Conservation (phyloP, 2,113 vertebrate genomes). For the Sciurus niger region DNA sequence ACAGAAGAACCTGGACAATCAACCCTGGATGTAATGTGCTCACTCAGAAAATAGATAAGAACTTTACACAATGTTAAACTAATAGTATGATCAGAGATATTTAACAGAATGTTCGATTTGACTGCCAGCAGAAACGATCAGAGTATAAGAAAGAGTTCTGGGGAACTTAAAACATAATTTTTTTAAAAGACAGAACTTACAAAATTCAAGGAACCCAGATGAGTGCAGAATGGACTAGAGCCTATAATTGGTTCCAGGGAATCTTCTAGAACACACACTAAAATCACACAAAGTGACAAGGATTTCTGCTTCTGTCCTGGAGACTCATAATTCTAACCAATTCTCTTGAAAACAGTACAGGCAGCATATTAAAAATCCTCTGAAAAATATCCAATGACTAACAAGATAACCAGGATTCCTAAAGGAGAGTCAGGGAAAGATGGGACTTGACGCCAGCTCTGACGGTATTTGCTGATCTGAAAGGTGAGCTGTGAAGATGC, state of each 20-base stretch:
- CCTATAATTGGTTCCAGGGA: neutral
- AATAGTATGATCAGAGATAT: neutral
- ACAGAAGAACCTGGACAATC: neutral
- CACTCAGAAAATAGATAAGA: slow-evolving; percentile 34
- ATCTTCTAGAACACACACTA: neutral
- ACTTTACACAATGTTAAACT: neutral
- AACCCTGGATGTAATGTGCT: neutral
- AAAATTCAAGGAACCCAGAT: neutral
- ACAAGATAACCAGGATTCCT: neutral
- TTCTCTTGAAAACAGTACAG: neutral
- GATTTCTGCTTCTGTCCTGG: neutral
- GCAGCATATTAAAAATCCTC: neutral
- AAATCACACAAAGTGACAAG: neutral
- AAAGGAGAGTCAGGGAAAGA: neutral
- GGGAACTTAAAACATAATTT: neutral
- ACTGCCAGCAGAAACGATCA: neutral
- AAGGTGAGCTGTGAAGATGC: neutral
- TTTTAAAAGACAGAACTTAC: neutral
- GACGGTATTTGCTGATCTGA: neutral
- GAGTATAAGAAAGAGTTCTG: neutral
- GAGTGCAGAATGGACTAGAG: neutral
- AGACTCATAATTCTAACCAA: neutral
- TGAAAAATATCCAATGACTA: neutral
- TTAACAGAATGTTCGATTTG: neutral
- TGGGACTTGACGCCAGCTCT: neutral